Base-by-base conservation (phyloP, 2,113 vertebrate genomes). In the Eulemur rufifrons region DNA sequence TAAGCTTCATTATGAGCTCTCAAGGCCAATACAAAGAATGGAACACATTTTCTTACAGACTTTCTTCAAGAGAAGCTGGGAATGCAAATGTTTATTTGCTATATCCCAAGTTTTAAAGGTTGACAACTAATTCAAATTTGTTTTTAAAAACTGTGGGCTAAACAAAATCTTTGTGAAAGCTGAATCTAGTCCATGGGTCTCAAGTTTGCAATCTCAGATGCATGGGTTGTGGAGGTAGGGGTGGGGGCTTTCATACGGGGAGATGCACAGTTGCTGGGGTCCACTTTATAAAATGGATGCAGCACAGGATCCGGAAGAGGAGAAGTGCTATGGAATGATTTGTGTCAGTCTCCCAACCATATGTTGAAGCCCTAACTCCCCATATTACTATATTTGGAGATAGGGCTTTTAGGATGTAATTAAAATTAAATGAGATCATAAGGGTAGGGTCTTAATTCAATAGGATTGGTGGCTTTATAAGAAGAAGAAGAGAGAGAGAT, bases 111-210 rank as follows among this genome's bases (percentile, higher is more conserved):
- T 81, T 95, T 89, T 86, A 85, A 89, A 73, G 34, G n/a, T 61
- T 73, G 77, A 69, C 27, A 83, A 76, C n/a, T 37, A 52, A 50
- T 95, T 86, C 63, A 94, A 94, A 68, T 91, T 91, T 59, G 13
- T 71, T 78, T 71, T 56, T 87, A n/a, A 45, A 87, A 92, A 56
- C 34, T 73, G 17, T 52, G 34, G 25, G 42, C 21, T 39, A 66
- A 71, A 64, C n/a, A 45, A 61, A 82, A 7, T 76, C 21, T 74
- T 90, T 74, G n/a, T 90, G 74, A 77, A 80, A 95, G 66, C 37
- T 76, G 66, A 93, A 68, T 89, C 47, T 76, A 14, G 68, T 59
- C 5, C 37, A 76, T 7, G 13, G 17, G 17, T 37, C 34, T 69
- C 74, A 91, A 82, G 27, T 76, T 82, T 81, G 54, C 42, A 94